phyloP scores from a whole-genome alignment of 2,797 vertebrate species.

The Microctenopoma steveboyesi region DNA sequence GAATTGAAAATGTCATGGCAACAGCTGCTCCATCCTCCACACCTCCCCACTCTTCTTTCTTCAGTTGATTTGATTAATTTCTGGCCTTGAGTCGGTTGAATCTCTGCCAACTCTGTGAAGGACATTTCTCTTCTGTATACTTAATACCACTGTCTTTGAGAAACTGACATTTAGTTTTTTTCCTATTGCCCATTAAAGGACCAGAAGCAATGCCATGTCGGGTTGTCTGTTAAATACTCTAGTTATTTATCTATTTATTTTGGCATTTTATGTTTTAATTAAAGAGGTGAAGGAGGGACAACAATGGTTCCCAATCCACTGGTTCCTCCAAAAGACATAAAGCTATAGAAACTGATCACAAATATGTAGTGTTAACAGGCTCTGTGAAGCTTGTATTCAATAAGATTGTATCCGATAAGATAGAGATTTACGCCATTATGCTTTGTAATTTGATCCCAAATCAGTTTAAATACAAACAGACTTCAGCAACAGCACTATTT shows the following conservation, averaged over 20 bases:
- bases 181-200: neutral
- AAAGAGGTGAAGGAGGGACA: neutral
- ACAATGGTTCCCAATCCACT: neutral
- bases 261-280: neutral
- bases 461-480: too few species aligned
- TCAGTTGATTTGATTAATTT: conserved; percentile 62
- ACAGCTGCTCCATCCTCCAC: conserved; percentile 59
- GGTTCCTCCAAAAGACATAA: neutral
- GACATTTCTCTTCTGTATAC: conserved; percentile 37
- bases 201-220: too few species aligned
- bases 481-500: too few species aligned
- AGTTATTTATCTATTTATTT: neutral
- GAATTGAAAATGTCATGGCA: conserved; percentile 65
- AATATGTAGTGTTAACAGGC: too few species aligned
- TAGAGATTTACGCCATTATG: too few species aligned
- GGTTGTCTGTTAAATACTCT: neutral
- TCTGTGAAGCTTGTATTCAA: too few species aligned
- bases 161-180: conserved; percentile 18
- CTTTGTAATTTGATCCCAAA: too few species aligned
- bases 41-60: conserved; percentile 46
- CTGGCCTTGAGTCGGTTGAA: conserved; percentile 65
- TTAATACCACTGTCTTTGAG: conserved; percentile 9
- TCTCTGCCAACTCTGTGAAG: conserved; percentile 47
- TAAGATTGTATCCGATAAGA: too few species aligned
- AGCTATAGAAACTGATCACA: neutral